Conservation (phyloP, 2,797 vertebrate genomes). For the Diglossa cyanea region DNA sequence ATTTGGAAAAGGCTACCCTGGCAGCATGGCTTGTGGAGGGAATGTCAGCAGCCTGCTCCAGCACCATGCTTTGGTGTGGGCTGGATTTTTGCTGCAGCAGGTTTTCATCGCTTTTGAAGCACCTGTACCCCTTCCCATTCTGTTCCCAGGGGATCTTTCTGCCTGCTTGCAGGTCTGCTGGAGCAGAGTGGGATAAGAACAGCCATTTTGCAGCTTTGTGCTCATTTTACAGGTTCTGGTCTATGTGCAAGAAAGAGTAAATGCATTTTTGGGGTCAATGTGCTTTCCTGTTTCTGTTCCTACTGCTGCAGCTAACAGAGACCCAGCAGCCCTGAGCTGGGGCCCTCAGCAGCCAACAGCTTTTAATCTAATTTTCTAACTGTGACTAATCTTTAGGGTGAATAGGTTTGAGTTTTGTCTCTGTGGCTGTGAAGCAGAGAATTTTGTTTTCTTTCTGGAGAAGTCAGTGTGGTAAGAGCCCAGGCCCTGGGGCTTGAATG, state of each 20-base stretch:
- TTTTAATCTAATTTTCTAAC: constrained; percentile 24
- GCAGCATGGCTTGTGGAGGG: not conserved
- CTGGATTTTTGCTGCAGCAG: not conserved
- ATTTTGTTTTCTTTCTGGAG: not conserved
- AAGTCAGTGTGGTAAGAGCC: not conserved
- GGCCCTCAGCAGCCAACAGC: not conserved
- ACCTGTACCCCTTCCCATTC: not conserved
- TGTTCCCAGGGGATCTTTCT: rapidly evolving
- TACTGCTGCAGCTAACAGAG: not conserved
- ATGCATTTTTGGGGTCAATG: not conserved
- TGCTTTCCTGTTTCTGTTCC: not conserved
- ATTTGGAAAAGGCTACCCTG: not conserved
- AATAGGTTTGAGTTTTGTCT: not conserved
- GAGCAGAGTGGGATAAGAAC: not conserved
- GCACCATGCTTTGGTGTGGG: rapidly evolving
- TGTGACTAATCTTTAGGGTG: not conserved
- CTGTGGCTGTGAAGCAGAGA: not conserved
- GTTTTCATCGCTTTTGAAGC: not conserved
- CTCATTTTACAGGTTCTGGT: not conserved
- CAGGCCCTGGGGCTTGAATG: not conserved
- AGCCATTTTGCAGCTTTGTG: not conserved
- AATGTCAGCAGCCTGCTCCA: not conserved
- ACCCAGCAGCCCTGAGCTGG: not conserved
- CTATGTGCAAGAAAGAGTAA: not conserved
- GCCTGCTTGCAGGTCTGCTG: not conserved